phyloP scores from a whole-genome alignment of 2,797 vertebrate genomes.

The Gila robusta region DNA sequence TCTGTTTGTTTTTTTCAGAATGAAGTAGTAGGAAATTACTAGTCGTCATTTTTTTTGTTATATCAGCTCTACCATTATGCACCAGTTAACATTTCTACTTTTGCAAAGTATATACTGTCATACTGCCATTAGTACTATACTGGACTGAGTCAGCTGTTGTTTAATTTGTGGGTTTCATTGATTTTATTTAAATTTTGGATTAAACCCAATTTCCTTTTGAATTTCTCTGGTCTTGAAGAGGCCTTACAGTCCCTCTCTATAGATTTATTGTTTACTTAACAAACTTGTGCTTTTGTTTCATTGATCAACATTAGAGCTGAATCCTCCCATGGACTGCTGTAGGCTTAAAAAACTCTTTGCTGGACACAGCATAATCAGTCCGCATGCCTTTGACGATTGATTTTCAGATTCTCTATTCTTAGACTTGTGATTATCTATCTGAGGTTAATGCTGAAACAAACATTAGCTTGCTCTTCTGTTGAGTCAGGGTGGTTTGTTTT shows the following conservation, averaged over 20 bases:
- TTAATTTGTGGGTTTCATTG: neutral
- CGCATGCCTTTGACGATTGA: constrained; percentile 56
- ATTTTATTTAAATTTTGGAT: neutral
- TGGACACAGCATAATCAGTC: constrained; percentile 55
- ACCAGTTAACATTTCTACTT: neutral
- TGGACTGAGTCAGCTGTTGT: neutral
- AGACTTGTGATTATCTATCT: constrained; percentile 48
- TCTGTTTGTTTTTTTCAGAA: too few species aligned
- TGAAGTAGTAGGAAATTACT: too few species aligned
- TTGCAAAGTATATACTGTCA: neutral
- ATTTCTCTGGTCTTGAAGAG: neutral
- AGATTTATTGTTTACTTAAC: constrained; percentile 57
- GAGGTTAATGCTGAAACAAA: constrained; percentile 28
- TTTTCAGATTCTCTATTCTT: constrained; percentile 55
- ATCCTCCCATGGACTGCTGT: constrained; percentile 45
- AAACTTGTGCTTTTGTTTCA: constrained; percentile 52
- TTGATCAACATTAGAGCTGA: constrained; percentile 55
- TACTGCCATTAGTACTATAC: neutral
- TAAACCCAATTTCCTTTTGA: neutral
- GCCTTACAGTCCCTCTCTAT: neutral
- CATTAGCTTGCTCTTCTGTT: constrained; percentile 8
- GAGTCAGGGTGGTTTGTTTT: constrained; percentile 36
- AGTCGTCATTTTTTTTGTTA: too few species aligned
- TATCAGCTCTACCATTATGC: too few species aligned
- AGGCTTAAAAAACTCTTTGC: constrained; percentile 50